phyloP scores from a whole-genome alignment of 2,888 invertebrate species.

The Parapristionchus giblindavisi region DNA sequence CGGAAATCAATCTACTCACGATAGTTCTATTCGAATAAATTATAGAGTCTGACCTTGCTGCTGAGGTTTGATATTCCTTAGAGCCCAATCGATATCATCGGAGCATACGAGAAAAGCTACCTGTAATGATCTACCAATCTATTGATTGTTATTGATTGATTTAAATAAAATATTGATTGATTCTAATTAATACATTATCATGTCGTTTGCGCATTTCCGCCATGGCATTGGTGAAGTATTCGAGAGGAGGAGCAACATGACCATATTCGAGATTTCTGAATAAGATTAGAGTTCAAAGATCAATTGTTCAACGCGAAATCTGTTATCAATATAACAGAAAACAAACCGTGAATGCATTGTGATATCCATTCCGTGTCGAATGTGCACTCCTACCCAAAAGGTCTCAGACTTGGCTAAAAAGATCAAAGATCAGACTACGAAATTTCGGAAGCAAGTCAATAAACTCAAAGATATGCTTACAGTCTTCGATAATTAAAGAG shows the following conservation, averaged over 20 bases:
- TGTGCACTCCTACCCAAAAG: slow-evolving; percentile 69
- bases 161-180: not conserved
- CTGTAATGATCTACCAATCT: slow-evolving; percentile 39
- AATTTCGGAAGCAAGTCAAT: too few relatives aligned
- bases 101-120: slow-evolving; percentile 70
- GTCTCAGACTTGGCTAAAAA: slow-evolving; percentile 45
- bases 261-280: slow-evolving; percentile 56
- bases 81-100: slow-evolving; percentile 70
- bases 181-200: slow-evolving; percentile 37
- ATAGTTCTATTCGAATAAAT: too few relatives aligned
- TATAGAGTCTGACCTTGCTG: slow-evolving; percentile 11
- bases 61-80: slow-evolving; percentile 40
- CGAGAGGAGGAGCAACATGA: slow-evolving; percentile 69
- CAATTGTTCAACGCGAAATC: not conserved
- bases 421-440: too few relatives aligned
- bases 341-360: slow-evolving; percentile 60
- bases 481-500: slow-evolving; percentile 8
- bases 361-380: slow-evolving; percentile 71
- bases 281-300: not conserved
- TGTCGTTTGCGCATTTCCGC: slow-evolving; percentile 43
- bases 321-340: not conserved
- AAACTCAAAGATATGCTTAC: slow-evolving; percentile 1
- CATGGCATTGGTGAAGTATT: slow-evolving; percentile 68
- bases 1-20: too few relatives aligned
- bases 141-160: not conserved